Evolutionary conservation across 2,888 invertebrate genomes (phyloP).

Genomic region (Prenolepis imparis): DNA sequence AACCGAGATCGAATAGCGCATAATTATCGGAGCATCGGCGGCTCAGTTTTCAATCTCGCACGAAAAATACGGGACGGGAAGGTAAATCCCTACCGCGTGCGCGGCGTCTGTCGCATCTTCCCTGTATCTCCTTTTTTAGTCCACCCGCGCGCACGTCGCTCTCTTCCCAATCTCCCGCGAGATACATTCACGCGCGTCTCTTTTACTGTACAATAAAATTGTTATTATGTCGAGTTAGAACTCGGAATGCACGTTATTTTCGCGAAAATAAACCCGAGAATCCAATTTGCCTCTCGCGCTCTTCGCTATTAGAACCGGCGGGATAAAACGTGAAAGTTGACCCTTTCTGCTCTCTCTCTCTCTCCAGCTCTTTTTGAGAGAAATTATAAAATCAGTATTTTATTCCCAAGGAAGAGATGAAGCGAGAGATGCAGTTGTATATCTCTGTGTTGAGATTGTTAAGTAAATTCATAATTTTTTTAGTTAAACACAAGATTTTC

Average conservation of each 20-base stretch:
- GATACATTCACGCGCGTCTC: conserved; percentile 38
- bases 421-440: not conserved
- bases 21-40: conserved; percentile 31
- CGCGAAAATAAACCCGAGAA: conserved; percentile 31
- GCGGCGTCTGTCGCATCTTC: not conserved
- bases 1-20: conserved; percentile 11
- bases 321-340: conserved; percentile 25
- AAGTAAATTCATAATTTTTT: not conserved
- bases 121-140: not conserved
- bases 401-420: not conserved
- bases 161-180: conserved; percentile 29
- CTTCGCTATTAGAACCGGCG: not conserved
- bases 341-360: not conserved
- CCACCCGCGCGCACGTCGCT: not conserved
- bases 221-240: conserved; percentile 47
- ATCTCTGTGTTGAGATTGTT: not conserved
- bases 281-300: not conserved
- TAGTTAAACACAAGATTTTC: not conserved
- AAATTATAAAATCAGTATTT: not conserved
- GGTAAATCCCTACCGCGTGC: conserved; percentile 16
- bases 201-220: conserved; percentile 55
- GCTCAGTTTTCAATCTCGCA: conserved; percentile 48
- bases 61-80: conserved; percentile 44
- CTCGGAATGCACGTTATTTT: conserved; percentile 45
- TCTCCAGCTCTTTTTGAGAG: not conserved